These are phyloP conservation scores for Ifrita kowaldi DNA, from an alignment of 2,113 vertebrate genomes.

Conservation along the genomic window DNA sequence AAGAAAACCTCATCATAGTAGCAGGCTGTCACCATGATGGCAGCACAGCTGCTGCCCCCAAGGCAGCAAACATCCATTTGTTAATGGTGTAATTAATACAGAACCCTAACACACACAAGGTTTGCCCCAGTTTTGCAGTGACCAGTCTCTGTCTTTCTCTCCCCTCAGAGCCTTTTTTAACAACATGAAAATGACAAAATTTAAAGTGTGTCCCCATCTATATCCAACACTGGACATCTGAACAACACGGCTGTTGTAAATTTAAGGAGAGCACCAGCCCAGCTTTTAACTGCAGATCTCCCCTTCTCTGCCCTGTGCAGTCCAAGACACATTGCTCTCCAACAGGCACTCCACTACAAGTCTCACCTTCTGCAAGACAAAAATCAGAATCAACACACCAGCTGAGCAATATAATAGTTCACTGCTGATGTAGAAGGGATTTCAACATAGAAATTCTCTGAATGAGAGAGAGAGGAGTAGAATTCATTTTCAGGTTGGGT, in stretches of 20 bases:
- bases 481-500: background rate
- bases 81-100: background rate
- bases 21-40: background rate
- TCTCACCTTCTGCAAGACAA: background rate
- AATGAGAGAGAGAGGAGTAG: background rate
- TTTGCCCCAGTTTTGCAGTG: background rate
- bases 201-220: background rate
- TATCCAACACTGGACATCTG: background rate
- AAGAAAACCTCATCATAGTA: background rate
- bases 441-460: background rate
- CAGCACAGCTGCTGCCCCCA: background rate
- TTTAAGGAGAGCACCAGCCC: background rate
- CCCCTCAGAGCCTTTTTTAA: background rate
- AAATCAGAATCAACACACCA: background rate
- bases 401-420: background rate
- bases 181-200: background rate
- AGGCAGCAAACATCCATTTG: fast-evolving
- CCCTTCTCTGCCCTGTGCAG: background rate
- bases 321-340: background rate
- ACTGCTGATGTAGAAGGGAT: background rate
- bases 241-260: background rate
- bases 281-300: background rate
- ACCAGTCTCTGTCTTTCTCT: background rate
- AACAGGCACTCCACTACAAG: fast-evolving
- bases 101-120: background rate